A percentile compares a stretch with the other conserved stretches of the same genome.
Evolutionary conservation across 2,888 invertebrate genomes (phyloP).

Genomic region (Allacma fusca): DNA sequence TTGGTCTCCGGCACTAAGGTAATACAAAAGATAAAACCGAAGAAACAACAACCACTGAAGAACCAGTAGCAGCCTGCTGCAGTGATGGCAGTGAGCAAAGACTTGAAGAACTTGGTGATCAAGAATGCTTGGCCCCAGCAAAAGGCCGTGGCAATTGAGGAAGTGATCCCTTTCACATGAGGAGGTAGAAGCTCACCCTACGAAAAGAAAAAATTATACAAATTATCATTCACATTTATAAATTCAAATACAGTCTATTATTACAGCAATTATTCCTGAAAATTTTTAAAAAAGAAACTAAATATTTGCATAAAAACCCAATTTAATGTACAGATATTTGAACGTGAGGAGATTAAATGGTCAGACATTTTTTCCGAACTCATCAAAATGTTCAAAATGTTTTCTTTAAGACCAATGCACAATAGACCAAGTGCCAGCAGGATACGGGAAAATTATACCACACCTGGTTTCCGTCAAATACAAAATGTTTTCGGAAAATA

Average conservation of each 20-base stretch:
- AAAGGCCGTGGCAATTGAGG: constrained; percentile 76
- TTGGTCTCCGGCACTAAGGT: constrained; percentile 6
- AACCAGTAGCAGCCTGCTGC: constrained; percentile 56
- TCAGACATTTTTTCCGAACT: too few species aligned
- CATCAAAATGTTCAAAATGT: too few species aligned
- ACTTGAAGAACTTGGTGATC: constrained; percentile 63
- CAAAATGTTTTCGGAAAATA: background rate
- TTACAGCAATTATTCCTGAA: too few species aligned
- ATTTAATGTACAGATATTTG: too few species aligned
- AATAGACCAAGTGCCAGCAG: too few species aligned
- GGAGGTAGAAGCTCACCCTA: constrained; percentile 77
- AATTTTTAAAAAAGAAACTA: background rate
- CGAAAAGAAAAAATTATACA: background rate
- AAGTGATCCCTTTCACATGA: constrained; percentile 72
- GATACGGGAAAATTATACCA: too few species aligned
- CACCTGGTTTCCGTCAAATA: too few species aligned
- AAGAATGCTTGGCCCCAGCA: constrained; percentile 79
- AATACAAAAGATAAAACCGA: constrained; percentile 6
- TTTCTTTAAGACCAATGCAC: background rate
- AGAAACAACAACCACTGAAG: constrained; percentile 50
- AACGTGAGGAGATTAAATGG: too few species aligned
- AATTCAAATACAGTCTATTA: too few species aligned
- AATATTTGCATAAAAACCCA: background rate
- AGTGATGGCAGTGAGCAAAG: constrained; percentile 69
- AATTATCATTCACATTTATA: too few species aligned